Conservation (phyloP, 2,797 vertebrate genomes). For the Melanotaenia boesemani region DNA sequence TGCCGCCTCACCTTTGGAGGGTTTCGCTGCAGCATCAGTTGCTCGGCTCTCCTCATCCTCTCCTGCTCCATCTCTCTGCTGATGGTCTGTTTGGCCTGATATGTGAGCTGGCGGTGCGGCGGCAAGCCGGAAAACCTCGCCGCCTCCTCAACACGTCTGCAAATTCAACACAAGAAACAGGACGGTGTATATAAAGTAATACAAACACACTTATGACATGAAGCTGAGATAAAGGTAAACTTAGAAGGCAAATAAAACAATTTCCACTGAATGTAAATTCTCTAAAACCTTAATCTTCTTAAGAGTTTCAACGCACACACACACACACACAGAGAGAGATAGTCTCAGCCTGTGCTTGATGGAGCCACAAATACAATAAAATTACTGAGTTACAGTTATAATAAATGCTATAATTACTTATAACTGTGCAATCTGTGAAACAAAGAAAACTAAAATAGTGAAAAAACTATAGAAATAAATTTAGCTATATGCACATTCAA, state of each 20-base stretch:
- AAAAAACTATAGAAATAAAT: no score
- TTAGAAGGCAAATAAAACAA: constrained; percentile 30
- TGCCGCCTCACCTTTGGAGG: constrained; percentile 69
- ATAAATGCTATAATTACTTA: not conserved
- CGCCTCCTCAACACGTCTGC: constrained; percentile 90
- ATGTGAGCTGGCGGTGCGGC: constrained; percentile 88
- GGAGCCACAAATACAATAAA: constrained; percentile 22
- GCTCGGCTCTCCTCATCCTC: constrained; percentile 92
- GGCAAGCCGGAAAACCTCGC: constrained; percentile 90
- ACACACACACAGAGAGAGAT: constrained; percentile 3
- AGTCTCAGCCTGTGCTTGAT: not conserved
- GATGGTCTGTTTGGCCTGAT: constrained; percentile 96
- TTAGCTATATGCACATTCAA: not conserved
- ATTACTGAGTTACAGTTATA: not conserved
- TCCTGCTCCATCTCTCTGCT: constrained; percentile 94
- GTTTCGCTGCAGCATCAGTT: constrained; percentile 76
- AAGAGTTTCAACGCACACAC: constrained; percentile 49
- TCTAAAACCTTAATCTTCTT: constrained; percentile 77
- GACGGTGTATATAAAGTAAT: not conserved
- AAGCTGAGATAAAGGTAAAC: constrained; percentile 16
- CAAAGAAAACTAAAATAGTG: not conserved
- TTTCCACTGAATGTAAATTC: constrained; percentile 48
- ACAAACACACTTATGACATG: constrained; percentile 1
- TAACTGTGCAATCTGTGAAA: not conserved
- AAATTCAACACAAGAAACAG: constrained; percentile 12